Evolutionary conservation across 2,888 invertebrate genomes (phyloP), one percentile per base, ranked within the genome.

Genomic region (Helobdella robusta): DNA sequence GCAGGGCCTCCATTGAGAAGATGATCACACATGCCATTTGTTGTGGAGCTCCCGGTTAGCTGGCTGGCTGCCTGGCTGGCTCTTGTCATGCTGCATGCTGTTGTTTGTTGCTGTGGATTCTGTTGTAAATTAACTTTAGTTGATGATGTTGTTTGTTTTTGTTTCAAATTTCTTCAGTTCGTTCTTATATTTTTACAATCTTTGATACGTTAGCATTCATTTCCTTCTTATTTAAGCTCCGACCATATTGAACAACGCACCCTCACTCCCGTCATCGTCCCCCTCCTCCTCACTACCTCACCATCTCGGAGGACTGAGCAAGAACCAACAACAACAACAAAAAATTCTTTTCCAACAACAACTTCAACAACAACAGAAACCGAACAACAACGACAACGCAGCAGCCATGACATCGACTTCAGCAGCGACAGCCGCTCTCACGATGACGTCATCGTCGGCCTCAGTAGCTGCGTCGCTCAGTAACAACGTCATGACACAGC

Each of bases 1-100:
- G 95, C 81, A 86, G 93, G 74, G 86, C 89, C 59, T 88, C 89
- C 78, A 89, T 94, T 71, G 87, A 87, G 71, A 76, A 77, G 68
- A 75, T 74, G 54, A 74, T 79, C 46, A 76, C 77, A 40, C 79
- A 77, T 69, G 74, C 76, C 59, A 76, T 77, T 3, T 79, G 79
- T 69, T 79, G 78, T 72, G 77, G 76, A n/a, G 77, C 76, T 35
- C 74, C 73, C 65, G 75, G 77, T 77, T 73, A 73, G 76, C 74
- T 4, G 20, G 23, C 28, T 23, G 48, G n/a, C 20, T 18, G 34
- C 3, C 5, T 30, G 20, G 3, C 18, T 18, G 8, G 56, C 18
- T 18, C n/a, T n/a, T n/a, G n/a, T n/a, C n/a, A n/a, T n/a, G n/a
- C n/a, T n/a, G n/a, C n/a, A n/a, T n/a, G n/a, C n/a, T n/a, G n/a